Base-by-base conservation (phyloP, 2,888 invertebrate genomes). In the Pheosia gnoma region DNA sequence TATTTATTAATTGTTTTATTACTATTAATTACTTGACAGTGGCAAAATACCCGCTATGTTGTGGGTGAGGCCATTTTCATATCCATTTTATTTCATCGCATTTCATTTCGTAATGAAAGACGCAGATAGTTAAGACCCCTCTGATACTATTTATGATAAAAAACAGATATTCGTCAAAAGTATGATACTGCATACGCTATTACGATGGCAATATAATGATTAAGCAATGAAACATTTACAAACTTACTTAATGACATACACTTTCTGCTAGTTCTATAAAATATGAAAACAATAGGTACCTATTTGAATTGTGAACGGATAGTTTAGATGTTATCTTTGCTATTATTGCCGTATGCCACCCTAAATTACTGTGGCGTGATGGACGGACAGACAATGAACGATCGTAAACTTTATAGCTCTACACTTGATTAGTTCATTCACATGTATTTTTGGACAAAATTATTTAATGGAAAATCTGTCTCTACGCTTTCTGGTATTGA, bases 291-390 rank as follows among this genome's bases (percentile, higher is more conserved):
- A 59, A 72, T 75, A 25, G 25, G 25, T 25, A 70, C 66, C 56
- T 59, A 13, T 54, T 56, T 59, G 54, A 52, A 70, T 65, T 75
- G 59, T 75, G 59, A 57, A 38, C 55, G 61, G 65, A 70, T 72
- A 80, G 80, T 74, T 67, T 69, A 76, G 80, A 82, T 82, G 65
- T 60, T 82, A 82, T 82, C 82, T 70, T 63, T 67, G 57, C 49
- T 69, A 70, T 75, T 74, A 75, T 82, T 77, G 79, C 70, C 61
- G 58, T 63, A 71, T 65, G 63, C 65, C 64, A 70, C 73, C 74
- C 74, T 72, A 68, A 79, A 79, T 78, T 76, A 76, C 71, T 66
- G 65, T 59, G 25, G 74, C 39, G 57, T 74, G 63, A 62, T 67
- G 62, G 68, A 67, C 59, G 36, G 56, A 72, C 58, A 63, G 70